These are phyloP conservation scores for Spodoptera littoralis DNA, from an alignment of 2,888 invertebrate species.

Conservation along the genomic window DNA sequence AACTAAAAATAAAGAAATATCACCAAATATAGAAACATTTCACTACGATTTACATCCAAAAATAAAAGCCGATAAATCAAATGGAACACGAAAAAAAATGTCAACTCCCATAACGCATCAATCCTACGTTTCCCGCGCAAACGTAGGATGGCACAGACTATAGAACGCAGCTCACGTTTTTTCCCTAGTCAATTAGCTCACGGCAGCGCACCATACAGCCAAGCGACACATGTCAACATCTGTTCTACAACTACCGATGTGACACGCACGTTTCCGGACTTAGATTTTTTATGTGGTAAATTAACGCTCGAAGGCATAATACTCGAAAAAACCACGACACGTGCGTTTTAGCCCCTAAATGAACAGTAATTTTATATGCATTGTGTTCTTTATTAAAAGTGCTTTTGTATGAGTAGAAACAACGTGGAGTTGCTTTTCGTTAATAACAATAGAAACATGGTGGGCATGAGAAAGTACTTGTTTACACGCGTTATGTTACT, in stretches of 20 bases:
- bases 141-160: slow-evolving; percentile 47
- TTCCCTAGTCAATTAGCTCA: slow-evolving; percentile 84
- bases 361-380: slow-evolving; percentile 51
- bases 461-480: background rate
- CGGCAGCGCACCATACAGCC: slow-evolving; percentile 69
- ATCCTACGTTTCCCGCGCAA: slow-evolving; percentile 66
- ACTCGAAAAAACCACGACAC: slow-evolving; percentile 67
- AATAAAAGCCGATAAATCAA: slow-evolving; percentile 45
- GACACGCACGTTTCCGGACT: slow-evolving; percentile 81
- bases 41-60: slow-evolving; percentile 19
- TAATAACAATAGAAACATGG: background rate
- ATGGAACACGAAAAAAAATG: slow-evolving; percentile 48
- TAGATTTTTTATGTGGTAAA: slow-evolving; percentile 80
- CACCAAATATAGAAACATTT: slow-evolving; percentile 22
- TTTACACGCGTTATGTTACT: background rate
- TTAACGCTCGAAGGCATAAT: slow-evolving; percentile 73
- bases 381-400: slow-evolving; percentile 45
- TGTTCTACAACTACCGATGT: slow-evolving; percentile 83
- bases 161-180: slow-evolving; percentile 71
- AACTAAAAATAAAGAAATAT: slow-evolving; percentile 14
- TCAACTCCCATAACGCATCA: slow-evolving; percentile 58
- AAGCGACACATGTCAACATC: slow-evolving; percentile 86
- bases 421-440: slow-evolving; percentile 12
- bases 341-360: slow-evolving; percentile 61
- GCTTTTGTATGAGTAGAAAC: slow-evolving; percentile 23